Conservation (phyloP, 2,888 invertebrate species). For the Lycaena phlaeas region DNA sequence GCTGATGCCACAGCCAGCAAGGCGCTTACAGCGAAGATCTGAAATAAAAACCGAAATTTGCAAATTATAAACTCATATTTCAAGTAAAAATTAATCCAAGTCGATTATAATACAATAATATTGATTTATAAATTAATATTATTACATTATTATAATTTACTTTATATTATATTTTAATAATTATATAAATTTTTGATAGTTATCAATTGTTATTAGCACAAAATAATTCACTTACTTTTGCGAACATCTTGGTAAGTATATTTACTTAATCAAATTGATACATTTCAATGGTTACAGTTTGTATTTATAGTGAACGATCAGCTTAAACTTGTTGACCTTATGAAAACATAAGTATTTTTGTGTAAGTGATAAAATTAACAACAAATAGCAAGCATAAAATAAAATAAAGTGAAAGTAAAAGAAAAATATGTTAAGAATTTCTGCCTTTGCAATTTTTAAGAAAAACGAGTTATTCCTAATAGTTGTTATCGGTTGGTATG, state of each 20-base stretch:
- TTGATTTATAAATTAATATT: too few species aligned
- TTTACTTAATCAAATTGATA: not conserved
- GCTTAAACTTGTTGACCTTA: not conserved
- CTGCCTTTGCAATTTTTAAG: not conserved
- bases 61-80: too few species aligned
- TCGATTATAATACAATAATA: too few species aligned
- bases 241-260: not conserved
- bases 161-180: too few species aligned
- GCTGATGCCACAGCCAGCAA: constrained; percentile 52
- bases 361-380: not conserved
- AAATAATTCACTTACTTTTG: not conserved
- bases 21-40: constrained; percentile 48
- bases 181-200: not conserved
- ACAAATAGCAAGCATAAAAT: not conserved
- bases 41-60: too few species aligned
- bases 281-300: not conserved
- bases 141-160: too few species aligned
- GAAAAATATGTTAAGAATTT: not conserved
- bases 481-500: not conserved
- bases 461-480: not conserved
- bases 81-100: too few species aligned
- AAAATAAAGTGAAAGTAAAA: not conserved
- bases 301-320: not conserved
- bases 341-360: not conserved
- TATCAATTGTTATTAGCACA: not conserved